These are phyloP conservation scores for Xiphorhynchus erythropygius DNA, from an alignment of 2,797 vertebrate genomes.

Conservation along the genomic window DNA sequence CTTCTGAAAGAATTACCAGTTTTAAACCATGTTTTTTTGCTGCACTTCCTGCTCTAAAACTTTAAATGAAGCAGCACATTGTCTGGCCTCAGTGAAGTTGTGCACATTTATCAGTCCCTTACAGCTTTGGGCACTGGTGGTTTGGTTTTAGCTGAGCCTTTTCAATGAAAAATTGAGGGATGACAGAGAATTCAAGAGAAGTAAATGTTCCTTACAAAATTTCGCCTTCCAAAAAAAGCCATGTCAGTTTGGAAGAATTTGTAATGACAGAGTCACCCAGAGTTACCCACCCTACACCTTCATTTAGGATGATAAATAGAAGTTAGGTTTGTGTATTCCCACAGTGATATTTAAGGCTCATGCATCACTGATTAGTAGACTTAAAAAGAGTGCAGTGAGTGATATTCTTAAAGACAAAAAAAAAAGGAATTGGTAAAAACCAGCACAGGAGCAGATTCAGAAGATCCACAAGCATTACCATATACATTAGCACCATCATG, in stretches of 20 bases:
- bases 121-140: not conserved
- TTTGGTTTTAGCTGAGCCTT: not conserved
- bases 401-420: not conserved
- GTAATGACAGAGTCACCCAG: not conserved
- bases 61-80: not conserved
- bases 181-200: not conserved
- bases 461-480: not conserved
- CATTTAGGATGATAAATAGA: not conserved
- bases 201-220: not conserved
- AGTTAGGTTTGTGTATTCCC: not conserved
- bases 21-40: not conserved
- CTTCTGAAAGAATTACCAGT: not conserved
- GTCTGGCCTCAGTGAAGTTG: not conserved
- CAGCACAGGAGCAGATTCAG: not conserved
- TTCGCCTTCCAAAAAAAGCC: not conserved
- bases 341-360: not conserved
- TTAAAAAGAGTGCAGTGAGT: not conserved
- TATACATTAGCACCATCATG: constrained; percentile 71
- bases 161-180: not conserved
- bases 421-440: not conserved
- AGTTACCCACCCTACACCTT: not conserved
- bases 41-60: not conserved
- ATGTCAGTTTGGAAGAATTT: not conserved
- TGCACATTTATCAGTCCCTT: not conserved
- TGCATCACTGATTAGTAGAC: not conserved